Evolutionary conservation across 2,113 vertebrate species (phyloP), one percentile per base, ranked within the genome.

Genomic region (Halcyon malimbica): DNA sequence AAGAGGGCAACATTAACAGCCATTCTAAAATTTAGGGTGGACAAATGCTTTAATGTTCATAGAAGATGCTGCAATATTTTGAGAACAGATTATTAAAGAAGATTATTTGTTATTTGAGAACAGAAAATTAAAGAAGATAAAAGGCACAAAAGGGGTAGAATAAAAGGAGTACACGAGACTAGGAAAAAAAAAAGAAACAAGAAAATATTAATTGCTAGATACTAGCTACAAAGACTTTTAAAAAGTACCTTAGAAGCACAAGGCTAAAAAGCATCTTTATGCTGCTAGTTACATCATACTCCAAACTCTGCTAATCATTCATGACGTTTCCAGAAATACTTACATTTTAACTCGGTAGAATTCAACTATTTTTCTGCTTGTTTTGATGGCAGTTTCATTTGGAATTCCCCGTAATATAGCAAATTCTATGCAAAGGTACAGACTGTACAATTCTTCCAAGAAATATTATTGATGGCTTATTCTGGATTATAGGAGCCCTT

Each of bases 1-100:
- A 87, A 94, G 93, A 95, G 86, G 91, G 96, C 93, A 92, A 93
- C 62, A 82, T 91, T 92, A 53, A 71, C 87, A 89, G 41, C 29
- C 14, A 3, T 63, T 94, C 39, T 78, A 35, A 48, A 39, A 62
- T 24, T 60, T 14, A 54, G 23, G 31, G n/a, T 42, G 35, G 56
- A 25, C 16, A 63, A 53, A 35, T 37, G 50, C 46, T 88, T 87
- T 75, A 24, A 18, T 10, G 16, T 31, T n/a, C 12, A 13, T 21
- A n/a, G 56, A 78, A 78, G 42, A 29, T 59, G 46, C 23, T 70
- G 51, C 0, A 0, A 5, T 81, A 53, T 31, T 91, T 89, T 87
- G 21, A 71, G 56, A 90, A 74, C 7, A 33, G 25, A 42, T 25
- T 35, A 35, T 35, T 35, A 35, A 35, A 35, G 35, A 35, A 35